Percentiles rank a stretch among this genome's conserved stretches.
phyloP scores from a whole-genome alignment of 2,113 vertebrate genomes.

The Alectura lathami region DNA sequence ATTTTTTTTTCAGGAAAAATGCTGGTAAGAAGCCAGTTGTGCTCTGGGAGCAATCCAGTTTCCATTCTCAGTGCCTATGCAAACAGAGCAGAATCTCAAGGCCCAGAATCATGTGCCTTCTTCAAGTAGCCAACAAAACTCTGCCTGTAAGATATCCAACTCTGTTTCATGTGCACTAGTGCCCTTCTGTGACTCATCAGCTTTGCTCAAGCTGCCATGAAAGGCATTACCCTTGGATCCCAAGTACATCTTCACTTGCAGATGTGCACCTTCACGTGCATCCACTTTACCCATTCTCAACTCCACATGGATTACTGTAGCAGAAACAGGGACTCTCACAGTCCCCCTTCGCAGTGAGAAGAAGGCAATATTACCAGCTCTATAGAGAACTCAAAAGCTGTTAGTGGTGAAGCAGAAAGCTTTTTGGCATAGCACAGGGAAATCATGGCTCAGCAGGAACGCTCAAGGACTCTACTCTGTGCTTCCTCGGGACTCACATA shows the following conservation, averaged over 20 bases:
- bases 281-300: rapidly evolving
- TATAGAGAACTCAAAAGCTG: background rate
- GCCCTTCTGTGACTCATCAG: background rate
- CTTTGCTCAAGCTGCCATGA: background rate
- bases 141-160: background rate
- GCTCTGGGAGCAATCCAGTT: background rate
- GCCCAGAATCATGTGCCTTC: background rate
- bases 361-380: background rate
- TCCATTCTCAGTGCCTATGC: rapidly evolving
- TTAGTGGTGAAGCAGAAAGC: background rate
- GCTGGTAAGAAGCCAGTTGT: background rate
- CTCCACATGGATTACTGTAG: background rate
- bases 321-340: background rate
- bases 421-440: background rate
- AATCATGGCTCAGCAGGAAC: background rate
- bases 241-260: background rate
- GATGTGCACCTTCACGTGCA: background rate
- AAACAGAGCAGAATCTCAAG: background rate
- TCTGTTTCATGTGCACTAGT: background rate
- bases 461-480: background rate
- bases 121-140: background rate
- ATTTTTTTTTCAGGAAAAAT: background rate
- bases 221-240: background rate
- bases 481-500: background rate
- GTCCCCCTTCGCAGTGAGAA: background rate